phyloP scores from a whole-genome alignment of 2,888 invertebrate species.

The Ctena decussata region DNA sequence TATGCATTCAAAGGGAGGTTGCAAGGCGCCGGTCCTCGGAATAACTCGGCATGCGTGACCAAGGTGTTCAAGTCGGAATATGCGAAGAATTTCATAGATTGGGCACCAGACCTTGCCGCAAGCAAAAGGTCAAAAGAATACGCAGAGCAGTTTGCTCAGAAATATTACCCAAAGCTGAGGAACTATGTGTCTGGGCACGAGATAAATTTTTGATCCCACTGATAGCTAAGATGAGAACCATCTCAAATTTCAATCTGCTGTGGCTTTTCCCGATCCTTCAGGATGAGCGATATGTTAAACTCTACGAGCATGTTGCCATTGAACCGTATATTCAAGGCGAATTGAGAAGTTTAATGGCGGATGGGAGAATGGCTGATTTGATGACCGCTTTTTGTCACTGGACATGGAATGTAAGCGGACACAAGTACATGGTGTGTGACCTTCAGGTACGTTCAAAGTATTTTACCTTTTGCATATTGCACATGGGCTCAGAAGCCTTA shows the following conservation, averaged over 20 bases:
- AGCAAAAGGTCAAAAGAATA: slow-evolving; percentile 41
- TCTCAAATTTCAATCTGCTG: slow-evolving; percentile 21
- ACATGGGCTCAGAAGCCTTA: too few species aligned
- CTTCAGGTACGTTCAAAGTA: slow-evolving; percentile 33
- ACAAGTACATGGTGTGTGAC: slow-evolving; percentile 48
- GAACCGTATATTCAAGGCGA: neutral
- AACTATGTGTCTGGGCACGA: slow-evolving; percentile 19
- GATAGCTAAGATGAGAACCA: slow-evolving; percentile 29
- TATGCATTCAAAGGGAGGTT: slow-evolving; percentile 36
- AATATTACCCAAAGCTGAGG: slow-evolving; percentile 15
- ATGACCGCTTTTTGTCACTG: slow-evolving; percentile 51
- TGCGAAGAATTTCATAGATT: slow-evolving; percentile 21
- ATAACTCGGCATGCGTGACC: slow-evolving; percentile 19
- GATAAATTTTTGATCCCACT: slow-evolving; percentile 47
- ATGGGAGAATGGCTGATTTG: slow-evolving; percentile 20
- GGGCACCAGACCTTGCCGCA: slow-evolving; percentile 42
- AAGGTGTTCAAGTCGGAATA: slow-evolving; percentile 33
- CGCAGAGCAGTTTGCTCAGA: slow-evolving; percentile 25
- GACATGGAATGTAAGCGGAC: slow-evolving; percentile 50
- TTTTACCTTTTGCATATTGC: too few species aligned
- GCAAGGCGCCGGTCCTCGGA: slow-evolving; percentile 32
- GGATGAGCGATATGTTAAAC: slow-evolving; percentile 28
- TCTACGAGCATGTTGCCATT: slow-evolving; percentile 31
- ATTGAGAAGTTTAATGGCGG: neutral
- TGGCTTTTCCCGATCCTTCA: slow-evolving; percentile 20